Evolutionary conservation across 2,888 invertebrate genomes (phyloP).

Genomic region (Cryptus viduatorius): DNA sequence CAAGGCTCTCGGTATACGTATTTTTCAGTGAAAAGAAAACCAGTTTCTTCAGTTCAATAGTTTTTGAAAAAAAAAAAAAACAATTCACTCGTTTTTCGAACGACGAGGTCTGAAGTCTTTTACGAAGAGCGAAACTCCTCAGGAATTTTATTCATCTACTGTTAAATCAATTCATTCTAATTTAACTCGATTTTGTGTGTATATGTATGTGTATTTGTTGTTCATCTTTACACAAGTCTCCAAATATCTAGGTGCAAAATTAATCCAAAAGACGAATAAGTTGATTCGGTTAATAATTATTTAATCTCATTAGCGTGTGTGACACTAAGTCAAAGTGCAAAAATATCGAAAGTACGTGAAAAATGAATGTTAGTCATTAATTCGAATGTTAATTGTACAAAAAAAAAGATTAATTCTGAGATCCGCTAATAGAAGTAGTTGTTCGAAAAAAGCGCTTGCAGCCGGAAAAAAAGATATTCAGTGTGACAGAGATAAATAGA

Average conservation of each 20-base stretch:
- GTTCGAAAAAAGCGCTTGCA: conserved; percentile 77
- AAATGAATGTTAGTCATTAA: conserved; percentile 1
- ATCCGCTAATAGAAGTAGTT: not conserved
- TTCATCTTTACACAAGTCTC: not conserved
- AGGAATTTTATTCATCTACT: not conserved
- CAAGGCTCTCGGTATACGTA: too few relatives aligned
- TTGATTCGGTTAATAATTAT: not conserved
- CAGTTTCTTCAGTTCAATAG: too few relatives aligned
- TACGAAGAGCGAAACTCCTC: conserved; percentile 4
- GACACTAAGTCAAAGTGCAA: conserved; percentile 13
- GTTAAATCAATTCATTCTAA: not conserved
- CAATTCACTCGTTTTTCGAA: not conserved
- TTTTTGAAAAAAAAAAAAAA: too few relatives aligned
- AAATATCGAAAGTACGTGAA: conserved; percentile 13
- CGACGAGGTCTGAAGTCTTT: not conserved
- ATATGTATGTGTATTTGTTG: not conserved
- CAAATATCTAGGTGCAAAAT: conserved; percentile 9
- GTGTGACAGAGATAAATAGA: conserved; percentile 57
- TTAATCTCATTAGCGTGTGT: not conserved
- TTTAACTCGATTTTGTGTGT: not conserved
- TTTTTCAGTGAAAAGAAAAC: too few relatives aligned
- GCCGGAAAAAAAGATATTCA: conserved; percentile 73
- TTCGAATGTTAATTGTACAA: too few relatives aligned
- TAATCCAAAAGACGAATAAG: not conserved
- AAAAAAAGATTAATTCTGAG: not conserved